phyloP scores from a whole-genome alignment of 1,140 invertebrate genomes.

The Tigriopus japonicus region DNA sequence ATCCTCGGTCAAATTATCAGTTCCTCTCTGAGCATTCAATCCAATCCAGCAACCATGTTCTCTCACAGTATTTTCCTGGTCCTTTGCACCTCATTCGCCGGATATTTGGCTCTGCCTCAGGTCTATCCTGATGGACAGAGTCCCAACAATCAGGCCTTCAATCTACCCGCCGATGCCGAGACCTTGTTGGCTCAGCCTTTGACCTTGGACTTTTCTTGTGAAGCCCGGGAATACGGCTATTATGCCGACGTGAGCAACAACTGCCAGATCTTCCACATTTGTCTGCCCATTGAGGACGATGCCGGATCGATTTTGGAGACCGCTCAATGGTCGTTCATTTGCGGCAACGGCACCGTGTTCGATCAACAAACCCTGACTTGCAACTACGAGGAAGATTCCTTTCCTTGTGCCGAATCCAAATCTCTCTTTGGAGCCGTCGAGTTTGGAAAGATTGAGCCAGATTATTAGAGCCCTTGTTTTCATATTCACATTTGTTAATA shows the following conservation, averaged over 20 bases:
- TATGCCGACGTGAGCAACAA: slow-evolving; percentile 70
- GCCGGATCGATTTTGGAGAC: slow-evolving; percentile 35
- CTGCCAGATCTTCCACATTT: slow-evolving; percentile 69
- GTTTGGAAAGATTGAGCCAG: slow-evolving; percentile 19
- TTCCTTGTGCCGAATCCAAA: slow-evolving; percentile 21
- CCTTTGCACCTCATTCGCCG: no score
- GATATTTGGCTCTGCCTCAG: no score
- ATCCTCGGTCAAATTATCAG: no score
- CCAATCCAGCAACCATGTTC: no score
- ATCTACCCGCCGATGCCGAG: neutral
- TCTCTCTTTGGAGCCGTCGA: slow-evolving; percentile 18
- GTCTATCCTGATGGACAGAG: no score
- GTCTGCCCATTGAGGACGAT: slow-evolving; percentile 39
- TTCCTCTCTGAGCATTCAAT: no score
- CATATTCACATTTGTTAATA: no score
- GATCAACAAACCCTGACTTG: slow-evolving; percentile 24
- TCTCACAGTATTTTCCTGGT: no score
- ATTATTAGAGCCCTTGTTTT: no score
- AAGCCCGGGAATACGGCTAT: slow-evolving; percentile 53
- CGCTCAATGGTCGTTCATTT: slow-evolving; percentile 22
- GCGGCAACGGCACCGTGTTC: slow-evolving; percentile 24
- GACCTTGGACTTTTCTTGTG: slow-evolving; percentile 43
- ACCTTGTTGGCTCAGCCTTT: slow-evolving; percentile 1
- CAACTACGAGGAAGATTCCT: slow-evolving; percentile 21
- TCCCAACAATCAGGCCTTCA: neutral